Evolutionary conservation across 2,888 invertebrate genomes (phyloP).

Genomic region (Lamproptera curius): DNA sequence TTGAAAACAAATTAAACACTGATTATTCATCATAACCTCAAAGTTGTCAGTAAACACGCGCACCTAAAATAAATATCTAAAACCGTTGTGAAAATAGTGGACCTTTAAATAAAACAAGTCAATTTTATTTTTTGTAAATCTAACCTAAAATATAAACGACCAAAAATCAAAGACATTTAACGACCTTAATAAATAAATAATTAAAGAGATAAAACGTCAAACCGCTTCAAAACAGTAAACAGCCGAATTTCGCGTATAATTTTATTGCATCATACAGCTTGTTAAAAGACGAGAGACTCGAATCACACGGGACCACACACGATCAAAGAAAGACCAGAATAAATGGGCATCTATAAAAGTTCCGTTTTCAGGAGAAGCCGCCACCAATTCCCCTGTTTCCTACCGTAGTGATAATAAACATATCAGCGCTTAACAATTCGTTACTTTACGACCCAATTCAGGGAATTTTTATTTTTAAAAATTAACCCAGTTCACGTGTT

Average conservation of each 20-base stretch:
- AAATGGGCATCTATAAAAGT: slow-evolving; percentile 56
- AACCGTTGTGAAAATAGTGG: too few relatives aligned
- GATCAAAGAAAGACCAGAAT: slow-evolving; percentile 53
- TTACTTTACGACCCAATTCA: slow-evolving; percentile 48
- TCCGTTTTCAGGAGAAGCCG: slow-evolving; percentile 57
- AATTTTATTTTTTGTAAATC: too few relatives aligned
- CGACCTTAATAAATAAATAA: slow-evolving; percentile 9
- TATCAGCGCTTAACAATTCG: slow-evolving; percentile 59
- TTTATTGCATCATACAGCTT: slow-evolving; percentile 24
- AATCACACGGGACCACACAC: slow-evolving; percentile 59
- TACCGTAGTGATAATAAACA: slow-evolving; percentile 63
- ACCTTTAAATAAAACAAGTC: too few relatives aligned
- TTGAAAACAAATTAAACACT: too few relatives aligned
- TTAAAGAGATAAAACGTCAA: slow-evolving; percentile 13
- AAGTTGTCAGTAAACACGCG: too few relatives aligned
- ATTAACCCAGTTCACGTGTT: slow-evolving; percentile 29
- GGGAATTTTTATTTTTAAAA: slow-evolving; percentile 44
- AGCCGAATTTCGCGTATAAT: slow-evolving; percentile 18
- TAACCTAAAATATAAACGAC: too few relatives aligned
- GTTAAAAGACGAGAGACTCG: slow-evolving; percentile 33
- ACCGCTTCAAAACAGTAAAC: slow-evolving; percentile 10
- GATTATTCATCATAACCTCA: too few relatives aligned
- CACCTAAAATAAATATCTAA: too few relatives aligned
- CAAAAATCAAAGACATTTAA: too few relatives aligned
- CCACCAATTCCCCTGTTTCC: slow-evolving; percentile 57